Evolutionary conservation across 1,140 invertebrate species (phyloP).

Genomic region (Lepidurus apus): DNA sequence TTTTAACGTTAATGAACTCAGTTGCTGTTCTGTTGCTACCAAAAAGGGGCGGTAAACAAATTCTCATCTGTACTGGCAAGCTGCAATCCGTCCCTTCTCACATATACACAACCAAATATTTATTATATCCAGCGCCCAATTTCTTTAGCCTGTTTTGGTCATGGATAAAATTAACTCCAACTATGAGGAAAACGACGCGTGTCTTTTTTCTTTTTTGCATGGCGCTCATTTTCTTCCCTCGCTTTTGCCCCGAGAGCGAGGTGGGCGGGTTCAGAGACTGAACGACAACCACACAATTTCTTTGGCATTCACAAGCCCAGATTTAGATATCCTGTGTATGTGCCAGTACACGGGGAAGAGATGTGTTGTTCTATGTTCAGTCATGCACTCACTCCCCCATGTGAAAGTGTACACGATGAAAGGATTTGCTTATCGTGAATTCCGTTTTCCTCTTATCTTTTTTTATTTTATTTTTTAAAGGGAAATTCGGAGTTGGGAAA

Average conservation of each 20-base stretch:
- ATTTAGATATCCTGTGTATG: not conserved
- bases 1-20: conserved; percentile 3
- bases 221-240: not conserved
- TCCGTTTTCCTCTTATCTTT: not conserved
- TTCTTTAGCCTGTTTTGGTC: not conserved
- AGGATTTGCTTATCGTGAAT: not conserved
- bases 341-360: not conserved
- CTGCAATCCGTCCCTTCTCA: conserved; percentile 6
- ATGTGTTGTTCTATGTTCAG: conserved; percentile 6
- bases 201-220: not conserved
- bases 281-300: not conserved
- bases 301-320: conserved; percentile 3
- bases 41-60: not conserved
- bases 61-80: not conserved
- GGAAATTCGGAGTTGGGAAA: no score
- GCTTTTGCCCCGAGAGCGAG: not conserved
- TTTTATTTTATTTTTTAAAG: no score
- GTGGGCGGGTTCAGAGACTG: conserved; percentile 9
- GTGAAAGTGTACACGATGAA: conserved; percentile 3
- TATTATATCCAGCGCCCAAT: conserved; percentile 9
- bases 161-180: not conserved
- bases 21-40: conserved; percentile 13
- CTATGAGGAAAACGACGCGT: not conserved
- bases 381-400: not conserved
- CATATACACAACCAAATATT: conserved; percentile 4